Evolutionary conservation across 92 coral and sea anemone species (phyloP), one percentile per base, ranked within the genome.

Genomic region (Metridium senile): DNA sequence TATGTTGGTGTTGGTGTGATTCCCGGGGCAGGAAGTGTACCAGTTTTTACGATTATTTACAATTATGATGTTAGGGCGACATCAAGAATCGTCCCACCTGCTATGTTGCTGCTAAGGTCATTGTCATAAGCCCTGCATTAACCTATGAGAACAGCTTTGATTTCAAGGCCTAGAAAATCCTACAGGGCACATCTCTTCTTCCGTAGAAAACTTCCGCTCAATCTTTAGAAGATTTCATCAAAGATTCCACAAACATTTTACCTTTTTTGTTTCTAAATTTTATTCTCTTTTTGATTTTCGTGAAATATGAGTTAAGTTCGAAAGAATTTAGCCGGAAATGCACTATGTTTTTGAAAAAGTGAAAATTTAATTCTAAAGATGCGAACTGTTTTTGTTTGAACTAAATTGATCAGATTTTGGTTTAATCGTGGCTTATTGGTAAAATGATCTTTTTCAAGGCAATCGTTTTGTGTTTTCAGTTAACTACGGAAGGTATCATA

Each of bases 41-140:
- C 84, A 79, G 84, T 79, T 33, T 70, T 25, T 77, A 21, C 1
- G 9, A 33, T 66, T 66, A 65, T 69, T 71, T 79, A 57, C 70
- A 69, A 69, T 69, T 35, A 57, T 79, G 79, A 57, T 61, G 22
- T 49, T 63, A 63, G 85, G 79, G 78, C 79, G 83, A 72, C 78
- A 64, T 22, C 73, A 65, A 26, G 66, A 58, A 54, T 59, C 10
- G 34, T 10, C 81, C 81, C 86, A 91, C 97, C 97, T 89, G 97
- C 54, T 26, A 21, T 85, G 85, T 85, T 88, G 85, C 39, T 23
- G 77, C 62, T 82, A 62, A 80, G 89, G 93, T 88, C 89, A 88
- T 79, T 79, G 66, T 26, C 32, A 61, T 29, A 59, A 45, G 66
- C 22, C 71, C 49, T 43, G 23, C 6, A 13, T 8, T 43, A 22